Percentiles rank a stretch among this genome's conserved stretches.
These are phyloP conservation scores for Cliona cf. orientalis DNA, from an alignment of 37 sponge, comb jelly and placozoan species.

Conservation along the genomic window DNA sequence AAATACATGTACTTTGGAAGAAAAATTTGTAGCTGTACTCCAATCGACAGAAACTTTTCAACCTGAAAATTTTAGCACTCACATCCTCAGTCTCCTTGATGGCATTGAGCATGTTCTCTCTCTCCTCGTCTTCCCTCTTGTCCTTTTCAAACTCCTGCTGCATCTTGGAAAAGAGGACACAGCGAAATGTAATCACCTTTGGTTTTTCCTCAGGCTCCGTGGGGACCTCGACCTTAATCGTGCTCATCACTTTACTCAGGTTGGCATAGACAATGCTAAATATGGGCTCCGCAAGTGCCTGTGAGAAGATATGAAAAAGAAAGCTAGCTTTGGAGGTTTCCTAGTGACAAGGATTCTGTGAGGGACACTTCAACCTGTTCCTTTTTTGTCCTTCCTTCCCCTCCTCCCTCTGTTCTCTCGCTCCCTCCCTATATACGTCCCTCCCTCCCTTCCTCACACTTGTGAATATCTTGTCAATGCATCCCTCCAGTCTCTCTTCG, in stretches of 20 bases:
- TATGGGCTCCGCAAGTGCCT: constrained; percentile 81
- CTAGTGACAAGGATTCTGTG: too few relatives aligned
- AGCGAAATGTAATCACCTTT: constrained; percentile 54
- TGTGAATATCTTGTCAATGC: constrained; percentile 79
- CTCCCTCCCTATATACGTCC: too few relatives aligned
- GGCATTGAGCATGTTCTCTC: constrained; percentile 31
- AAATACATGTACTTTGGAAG: too few relatives aligned
- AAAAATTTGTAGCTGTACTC: too few relatives aligned
- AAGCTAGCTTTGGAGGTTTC: too few relatives aligned
- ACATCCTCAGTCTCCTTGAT: constrained; percentile 64
- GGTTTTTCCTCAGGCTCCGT: constrained; percentile 44
- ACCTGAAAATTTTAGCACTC: too few relatives aligned
- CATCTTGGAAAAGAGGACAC: constrained; percentile 75
- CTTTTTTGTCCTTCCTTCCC: too few relatives aligned
- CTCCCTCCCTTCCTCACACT: too few relatives aligned
- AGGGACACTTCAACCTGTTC: too few relatives aligned
- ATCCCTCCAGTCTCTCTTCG: constrained; percentile 66
- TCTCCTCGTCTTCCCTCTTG: constrained; percentile 73
- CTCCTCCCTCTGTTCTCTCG: too few relatives aligned
- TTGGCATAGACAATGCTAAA: constrained; percentile 84
- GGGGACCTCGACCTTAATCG: constrained; percentile 44
- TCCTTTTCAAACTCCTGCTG: constrained; percentile 92
- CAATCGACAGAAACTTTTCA: too few relatives aligned
- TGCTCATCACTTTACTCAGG: constrained; percentile 62
- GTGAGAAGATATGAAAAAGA: too few relatives aligned